phyloP scores from a whole-genome alignment of 2,888 invertebrate genomes.

The Cataglyphis rosenhaueri region DNA sequence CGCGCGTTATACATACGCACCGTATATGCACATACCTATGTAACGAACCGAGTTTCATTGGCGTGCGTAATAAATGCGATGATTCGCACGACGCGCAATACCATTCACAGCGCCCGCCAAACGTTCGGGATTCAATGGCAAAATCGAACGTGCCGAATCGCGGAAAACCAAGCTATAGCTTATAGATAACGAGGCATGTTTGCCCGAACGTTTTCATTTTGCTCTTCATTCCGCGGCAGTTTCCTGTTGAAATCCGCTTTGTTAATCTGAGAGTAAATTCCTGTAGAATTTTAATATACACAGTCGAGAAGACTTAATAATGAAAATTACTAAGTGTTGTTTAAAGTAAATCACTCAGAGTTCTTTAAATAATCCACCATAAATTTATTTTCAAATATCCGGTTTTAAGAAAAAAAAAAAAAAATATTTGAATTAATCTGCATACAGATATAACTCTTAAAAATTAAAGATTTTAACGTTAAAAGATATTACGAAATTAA shows the following conservation, averaged over 20 bases:
- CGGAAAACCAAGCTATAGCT: constrained; percentile 44
- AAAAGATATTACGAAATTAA: background rate
- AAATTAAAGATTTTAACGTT: background rate
- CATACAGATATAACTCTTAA: background rate
- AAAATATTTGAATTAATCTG: background rate
- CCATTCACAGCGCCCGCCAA: constrained; percentile 44
- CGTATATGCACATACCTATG: background rate
- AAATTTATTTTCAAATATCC: background rate
- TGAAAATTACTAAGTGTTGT: background rate
- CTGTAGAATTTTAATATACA: background rate
- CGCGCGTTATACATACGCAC: constrained; percentile 40
- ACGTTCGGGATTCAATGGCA: constrained; percentile 13
- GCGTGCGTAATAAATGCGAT: constrained; percentile 55
- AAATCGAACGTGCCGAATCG: constrained; percentile 46
- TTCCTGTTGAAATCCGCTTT: constrained; percentile 25
- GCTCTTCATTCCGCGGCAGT: background rate
- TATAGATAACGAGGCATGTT: constrained; percentile 37
- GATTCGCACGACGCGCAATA: constrained; percentile 47
- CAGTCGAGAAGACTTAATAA: background rate
- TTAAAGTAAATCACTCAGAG: background rate
- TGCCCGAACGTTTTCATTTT: constrained; percentile 11
- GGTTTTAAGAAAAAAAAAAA: background rate
- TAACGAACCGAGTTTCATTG: constrained; percentile 43
- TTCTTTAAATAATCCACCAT: background rate
- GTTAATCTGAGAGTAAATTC: constrained; percentile 12